Base-by-base conservation (phyloP, 2,113 vertebrate genomes). In the Ciconia maguari region DNA sequence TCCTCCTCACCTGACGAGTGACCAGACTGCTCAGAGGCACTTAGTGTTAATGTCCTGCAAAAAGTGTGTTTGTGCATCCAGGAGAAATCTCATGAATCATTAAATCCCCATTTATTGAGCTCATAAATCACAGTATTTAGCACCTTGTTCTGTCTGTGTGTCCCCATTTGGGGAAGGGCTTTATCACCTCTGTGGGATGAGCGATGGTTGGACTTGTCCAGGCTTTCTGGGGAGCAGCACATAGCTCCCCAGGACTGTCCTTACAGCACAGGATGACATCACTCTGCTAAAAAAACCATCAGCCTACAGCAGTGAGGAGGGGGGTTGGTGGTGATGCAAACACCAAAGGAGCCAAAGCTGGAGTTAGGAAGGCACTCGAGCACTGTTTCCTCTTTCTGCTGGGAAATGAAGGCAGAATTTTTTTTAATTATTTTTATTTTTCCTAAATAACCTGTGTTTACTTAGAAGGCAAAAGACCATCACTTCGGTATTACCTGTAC, bases 241-340 rank as follows among this genome's bases (percentile, higher is more conserved):
- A 7, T 34, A 3, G 2, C 6, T 16, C 38, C 34, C 10, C 4
- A 0, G 42, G 27, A 57, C 25, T 41, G 27, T 4, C 38, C 24
- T 49, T 16, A 26, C 49, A 2, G 1, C 41, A 4, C 26, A 1
- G 6, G 36, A 11, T 29, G 2, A 4, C 25, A 16, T 8, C 0
- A 0, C 38, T 36, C 36, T 62, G 44, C 55, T 62, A 14, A 24
- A 34, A 24, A 34, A 46, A 9, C 7, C 52, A 14, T 10, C 65
- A 15, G 25, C 16, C 25, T 15, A 6, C 24, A 25, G 48, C 42
- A 49, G 30, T 0, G 3, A 46, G 32, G 7, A 6, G 4, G 16
- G 4, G 4, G 7, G 12, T 0, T 18, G 27, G 42, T 27, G 44
- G 36, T 12, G 13, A 11, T 3, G 30, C 32, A 46, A 51, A 62